Base-by-base conservation (phyloP, 92 coral and sea anemone genomes). In the Virgularia gustaviana region DNA sequence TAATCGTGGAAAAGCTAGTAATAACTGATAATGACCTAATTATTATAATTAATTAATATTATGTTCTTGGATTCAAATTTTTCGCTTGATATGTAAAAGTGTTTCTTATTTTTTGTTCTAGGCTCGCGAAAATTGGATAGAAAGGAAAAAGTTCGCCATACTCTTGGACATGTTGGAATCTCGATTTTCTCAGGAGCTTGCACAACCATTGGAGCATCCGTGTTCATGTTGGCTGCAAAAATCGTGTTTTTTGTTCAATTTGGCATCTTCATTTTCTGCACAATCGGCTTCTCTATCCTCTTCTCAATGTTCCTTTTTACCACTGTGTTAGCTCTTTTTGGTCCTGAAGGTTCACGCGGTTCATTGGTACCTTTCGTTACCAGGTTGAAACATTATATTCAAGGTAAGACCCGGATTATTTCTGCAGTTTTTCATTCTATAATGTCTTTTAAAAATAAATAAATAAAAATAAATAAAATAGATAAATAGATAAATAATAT, bases 161-260 rank as follows among this genome's bases (percentile, higher is more conserved):
- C 91, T 20, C 68, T 92, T 35, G 87, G 92, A 36, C 81, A 78
- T 81, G 98, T 89, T 11, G 98, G 98, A 0, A 86, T 92, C 28
- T 92, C 98, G 4, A 96, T 92, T 23, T 75, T 84, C 35, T 92
- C 98, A 7, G 98, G 98, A 10, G 98, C 98, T 6, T 75, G 92
- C 42, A 92, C 98, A 32, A 84, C 98, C 3, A 52, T 92, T 13
- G 98, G 98, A 1, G 91, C 98, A 5, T 92, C 98, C 0, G 89
- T 92, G 13, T 92, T 92, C 79, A 92, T 92, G 98, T 76, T 92
- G 32, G 98, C 98, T 0, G 98, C 98, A 16, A 92, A 92, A 71
- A 92, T 92, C 27, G 86, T 92, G 2, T 92, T 92, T 79, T 92
- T 92, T 66, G 85, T 84, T 51, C 98, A 92, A 71, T 92, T 92